A percentile compares a stretch with the other conserved stretches of the same genome.
These are phyloP conservation scores for Alloscopus bannaensis DNA, from an alignment of 2,888 invertebrate species.

Conservation along the genomic window DNA sequence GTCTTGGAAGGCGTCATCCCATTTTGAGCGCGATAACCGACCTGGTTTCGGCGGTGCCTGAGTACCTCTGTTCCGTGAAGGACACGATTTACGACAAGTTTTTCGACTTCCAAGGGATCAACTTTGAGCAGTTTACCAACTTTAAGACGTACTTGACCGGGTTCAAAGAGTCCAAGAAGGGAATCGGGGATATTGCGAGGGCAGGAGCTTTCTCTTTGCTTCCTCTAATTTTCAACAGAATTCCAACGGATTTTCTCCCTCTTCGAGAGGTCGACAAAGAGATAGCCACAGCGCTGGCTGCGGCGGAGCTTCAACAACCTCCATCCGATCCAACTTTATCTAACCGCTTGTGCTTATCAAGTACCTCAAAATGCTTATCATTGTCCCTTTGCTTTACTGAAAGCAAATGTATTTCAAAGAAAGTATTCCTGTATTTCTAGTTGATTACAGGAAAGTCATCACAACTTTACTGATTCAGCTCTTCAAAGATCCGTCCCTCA, in stretches of 20 bases:
- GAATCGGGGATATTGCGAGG: constrained; percentile 2
- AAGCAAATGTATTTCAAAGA: neutral
- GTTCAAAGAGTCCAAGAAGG: neutral
- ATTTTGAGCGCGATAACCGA: neutral
- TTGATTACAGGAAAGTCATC: constrained; percentile 2
- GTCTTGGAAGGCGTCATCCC: constrained; percentile 11
- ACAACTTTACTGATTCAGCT: constrained; percentile 18
- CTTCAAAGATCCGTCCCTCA: neutral
- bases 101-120: neutral
- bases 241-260: constrained; percentile 37
- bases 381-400: neutral
- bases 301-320: neutral
- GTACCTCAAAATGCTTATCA: too few species aligned
- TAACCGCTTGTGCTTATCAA: constrained; percentile 23
- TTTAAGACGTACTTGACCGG: constrained; percentile 14
- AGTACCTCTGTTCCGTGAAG: constrained; percentile 18
- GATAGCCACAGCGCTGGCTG: constrained; percentile 1
- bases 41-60: neutral
- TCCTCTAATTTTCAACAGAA: constrained; percentile 18
- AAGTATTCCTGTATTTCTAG: too few species aligned
- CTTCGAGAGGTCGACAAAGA: constrained; percentile 1
- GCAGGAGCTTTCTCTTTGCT: constrained; percentile 7
- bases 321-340: neutral
- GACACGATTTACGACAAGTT: constrained; percentile 25
- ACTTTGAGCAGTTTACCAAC: constrained; percentile 4